Percentiles rank a stretch among this genome's conserved stretches.
Evolutionary conservation across 2,113 vertebrate species (phyloP).

Genomic region (Spizaetus ornatus): DNA sequence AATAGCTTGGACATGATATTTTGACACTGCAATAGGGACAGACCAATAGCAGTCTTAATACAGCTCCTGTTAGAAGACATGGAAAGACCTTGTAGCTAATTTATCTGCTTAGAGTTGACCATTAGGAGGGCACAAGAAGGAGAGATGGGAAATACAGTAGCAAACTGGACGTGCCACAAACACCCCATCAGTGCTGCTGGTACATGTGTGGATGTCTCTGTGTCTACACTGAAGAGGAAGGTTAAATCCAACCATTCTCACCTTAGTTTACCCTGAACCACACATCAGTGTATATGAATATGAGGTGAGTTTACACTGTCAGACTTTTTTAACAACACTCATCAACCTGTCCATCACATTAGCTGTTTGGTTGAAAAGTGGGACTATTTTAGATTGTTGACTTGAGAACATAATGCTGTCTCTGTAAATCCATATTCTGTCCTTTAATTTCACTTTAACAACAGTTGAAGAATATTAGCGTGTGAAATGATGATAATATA

Average conservation of each 20-base stretch:
- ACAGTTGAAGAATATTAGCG: background rate
- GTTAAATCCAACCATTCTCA: background rate
- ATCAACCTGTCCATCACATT: background rate
- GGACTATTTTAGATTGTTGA: background rate
- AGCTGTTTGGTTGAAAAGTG: background rate
- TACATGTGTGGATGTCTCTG: background rate
- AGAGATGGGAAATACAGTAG: background rate
- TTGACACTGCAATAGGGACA: background rate
- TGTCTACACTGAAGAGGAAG: background rate
- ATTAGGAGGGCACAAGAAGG: background rate
- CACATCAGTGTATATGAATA: background rate
- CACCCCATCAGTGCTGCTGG: background rate
- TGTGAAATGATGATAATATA: background rate
- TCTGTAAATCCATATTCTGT: background rate
- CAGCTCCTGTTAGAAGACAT: background rate
- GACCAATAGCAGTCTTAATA: background rate
- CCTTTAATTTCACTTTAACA: background rate
- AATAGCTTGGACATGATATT: background rate
- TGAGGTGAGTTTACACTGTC: background rate
- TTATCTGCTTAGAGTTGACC: background rate
- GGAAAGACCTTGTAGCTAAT: background rate
- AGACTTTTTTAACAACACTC: background rate
- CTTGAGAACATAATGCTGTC: background rate
- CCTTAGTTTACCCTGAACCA: background rate
- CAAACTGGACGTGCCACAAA: background rate